Conservation (phyloP, 1,140 invertebrate genomes). For the Medauroidea extradentata region DNA sequence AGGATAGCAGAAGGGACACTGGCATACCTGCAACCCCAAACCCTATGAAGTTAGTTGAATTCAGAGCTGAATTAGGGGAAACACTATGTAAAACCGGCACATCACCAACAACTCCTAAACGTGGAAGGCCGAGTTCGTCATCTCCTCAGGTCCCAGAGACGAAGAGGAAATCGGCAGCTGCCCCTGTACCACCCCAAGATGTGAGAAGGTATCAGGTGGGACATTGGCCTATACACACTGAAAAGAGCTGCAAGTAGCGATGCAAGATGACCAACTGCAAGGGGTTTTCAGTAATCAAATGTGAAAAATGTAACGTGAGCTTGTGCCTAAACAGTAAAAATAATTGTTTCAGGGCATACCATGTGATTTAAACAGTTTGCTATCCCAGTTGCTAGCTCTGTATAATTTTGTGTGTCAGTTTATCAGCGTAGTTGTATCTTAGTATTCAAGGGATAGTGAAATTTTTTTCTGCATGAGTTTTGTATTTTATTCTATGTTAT, state of each 20-base stretch:
- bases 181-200: not conserved
- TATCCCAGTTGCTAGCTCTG: too few relatives aligned
- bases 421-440: too few relatives aligned
- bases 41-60: constrained; percentile 35
- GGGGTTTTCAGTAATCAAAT: constrained; percentile 26
- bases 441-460: too few relatives aligned
- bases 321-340: constrained; percentile 33
- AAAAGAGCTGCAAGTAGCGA: constrained; percentile 23
- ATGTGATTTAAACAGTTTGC: not conserved
- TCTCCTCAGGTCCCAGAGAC: not conserved
- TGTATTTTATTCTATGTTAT: too few relatives aligned
- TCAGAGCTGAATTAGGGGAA: constrained; percentile 23
- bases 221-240: not conserved
- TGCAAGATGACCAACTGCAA: constrained; percentile 33
- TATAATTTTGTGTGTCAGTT: too few relatives aligned
- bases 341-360: constrained; percentile 27
- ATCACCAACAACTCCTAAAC: constrained; percentile 1
- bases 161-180: not conserved
- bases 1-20: constrained; percentile 3
- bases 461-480: too few relatives aligned
- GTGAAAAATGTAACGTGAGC: constrained; percentile 28
- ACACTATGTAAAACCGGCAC: not conserved
- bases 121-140: not conserved
- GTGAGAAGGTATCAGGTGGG: not conserved
- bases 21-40: not conserved